phyloP scores from a whole-genome alignment of 2,888 invertebrate species.

The Sinopyrophorus schimmeli region DNA sequence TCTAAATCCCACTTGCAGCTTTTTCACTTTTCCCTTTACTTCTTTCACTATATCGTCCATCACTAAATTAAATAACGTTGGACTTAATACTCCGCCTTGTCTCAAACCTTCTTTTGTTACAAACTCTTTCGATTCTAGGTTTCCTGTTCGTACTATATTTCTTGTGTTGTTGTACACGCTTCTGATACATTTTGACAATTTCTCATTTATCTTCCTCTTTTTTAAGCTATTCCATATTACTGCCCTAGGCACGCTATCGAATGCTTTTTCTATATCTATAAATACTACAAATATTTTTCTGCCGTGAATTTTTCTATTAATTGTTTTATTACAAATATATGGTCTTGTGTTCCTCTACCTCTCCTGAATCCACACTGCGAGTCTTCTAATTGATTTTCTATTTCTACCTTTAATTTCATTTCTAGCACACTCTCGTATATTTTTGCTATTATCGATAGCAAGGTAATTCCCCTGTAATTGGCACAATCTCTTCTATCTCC shows the following conservation, averaged over 20 bases:
- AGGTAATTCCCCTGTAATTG: constrained; percentile 5
- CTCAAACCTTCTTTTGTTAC: constrained; percentile 16
- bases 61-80: constrained; percentile 8
- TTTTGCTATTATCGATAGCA: constrained; percentile 1
- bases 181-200: constrained; percentile 3
- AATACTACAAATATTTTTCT: constrained; percentile 3
- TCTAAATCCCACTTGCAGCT: constrained; percentile 10
- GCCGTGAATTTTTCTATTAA: constrained; percentile 2
- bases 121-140: constrained; percentile 14
- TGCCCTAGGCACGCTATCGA: constrained; percentile 9
- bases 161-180: constrained; percentile 14
- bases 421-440: constrained; percentile 10
- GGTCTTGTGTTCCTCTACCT: constrained; percentile 9
- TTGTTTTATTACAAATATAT: constrained; percentile 17
- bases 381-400: constrained; percentile 2
- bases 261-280: constrained; percentile 9
- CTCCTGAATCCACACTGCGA: constrained; percentile 17
- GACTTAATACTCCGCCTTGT: constrained; percentile 16
- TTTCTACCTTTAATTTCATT: constrained; percentile 1
- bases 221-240: constrained; percentile 11
- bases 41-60: constrained; percentile 14
- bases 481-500: background rate
- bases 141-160: constrained; percentile 8
- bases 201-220: constrained; percentile 1
- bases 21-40: constrained; percentile 4